phyloP scores from a whole-genome alignment of 2,113 vertebrate genomes.

The Dicerorhinus sumatrensis region DNA sequence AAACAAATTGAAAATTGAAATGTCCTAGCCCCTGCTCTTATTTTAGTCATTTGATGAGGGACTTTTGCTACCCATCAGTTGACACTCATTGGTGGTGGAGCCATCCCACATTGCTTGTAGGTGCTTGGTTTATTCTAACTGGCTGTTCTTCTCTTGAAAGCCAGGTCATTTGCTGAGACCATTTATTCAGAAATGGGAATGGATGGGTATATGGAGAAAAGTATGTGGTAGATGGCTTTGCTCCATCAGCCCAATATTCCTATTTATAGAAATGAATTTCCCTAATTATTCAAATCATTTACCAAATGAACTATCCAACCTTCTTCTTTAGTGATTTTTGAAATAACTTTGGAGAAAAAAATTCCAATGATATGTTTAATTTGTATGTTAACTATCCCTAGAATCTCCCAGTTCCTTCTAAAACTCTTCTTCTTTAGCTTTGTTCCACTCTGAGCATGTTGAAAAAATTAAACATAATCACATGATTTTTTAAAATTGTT shows the following conservation, averaged over 20 bases:
- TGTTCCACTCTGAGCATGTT: neutral
- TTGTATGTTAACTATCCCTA: neutral
- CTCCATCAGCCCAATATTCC: neutral
- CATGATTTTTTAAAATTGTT: neutral
- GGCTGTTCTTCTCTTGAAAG: neutral
- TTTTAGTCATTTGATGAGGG: neutral
- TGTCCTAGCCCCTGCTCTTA: neutral
- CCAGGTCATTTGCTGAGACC: neutral
- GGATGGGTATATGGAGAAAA: neutral
- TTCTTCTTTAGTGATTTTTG: neutral
- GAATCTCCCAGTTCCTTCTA: neutral
- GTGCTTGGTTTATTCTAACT: neutral
- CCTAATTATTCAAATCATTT: neutral
- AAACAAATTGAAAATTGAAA: neutral
- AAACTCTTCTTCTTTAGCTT: neutral
- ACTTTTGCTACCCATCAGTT: neutral
- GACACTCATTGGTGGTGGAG: neutral
- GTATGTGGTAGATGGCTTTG: neutral
- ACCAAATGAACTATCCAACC: neutral
- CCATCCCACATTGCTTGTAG: neutral
- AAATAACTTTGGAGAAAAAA: constrained; percentile 23
- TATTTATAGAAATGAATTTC: neutral
- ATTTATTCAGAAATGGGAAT: neutral
- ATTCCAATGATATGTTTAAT: neutral
- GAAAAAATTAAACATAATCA: neutral